A percentile compares a stretch with the other conserved stretches of the same genome.
Evolutionary conservation across 2,113 vertebrate species (phyloP).

Genomic region (Patagioenas fasciata): DNA sequence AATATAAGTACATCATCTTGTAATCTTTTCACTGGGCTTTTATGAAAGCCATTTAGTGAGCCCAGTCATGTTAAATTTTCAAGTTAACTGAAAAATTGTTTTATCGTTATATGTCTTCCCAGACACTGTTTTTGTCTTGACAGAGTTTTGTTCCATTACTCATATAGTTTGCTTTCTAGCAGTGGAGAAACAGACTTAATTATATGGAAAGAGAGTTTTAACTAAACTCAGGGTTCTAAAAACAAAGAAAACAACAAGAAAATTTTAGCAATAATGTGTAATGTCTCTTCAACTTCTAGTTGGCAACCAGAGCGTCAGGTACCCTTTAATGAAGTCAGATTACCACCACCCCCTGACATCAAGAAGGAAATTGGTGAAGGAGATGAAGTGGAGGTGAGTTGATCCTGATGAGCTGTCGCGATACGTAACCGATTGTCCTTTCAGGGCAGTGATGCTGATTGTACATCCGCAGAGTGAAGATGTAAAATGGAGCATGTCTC

Average conservation of each 20-base stretch:
- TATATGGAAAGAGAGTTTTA: background rate
- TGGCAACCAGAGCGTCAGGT: conserved; percentile 98
- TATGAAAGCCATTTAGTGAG: background rate
- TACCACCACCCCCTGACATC: conserved; percentile 89
- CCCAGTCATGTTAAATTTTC: background rate
- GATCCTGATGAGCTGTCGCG: background rate
- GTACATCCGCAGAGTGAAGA: background rate
- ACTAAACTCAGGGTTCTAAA: background rate
- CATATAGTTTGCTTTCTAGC: background rate
- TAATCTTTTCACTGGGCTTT: background rate
- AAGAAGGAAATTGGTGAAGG: conserved; percentile 97
- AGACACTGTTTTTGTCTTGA: background rate
- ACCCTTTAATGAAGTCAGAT: conserved; percentile 92
- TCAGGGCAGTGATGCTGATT: background rate
- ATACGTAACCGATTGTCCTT: background rate
- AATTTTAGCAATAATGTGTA: background rate
- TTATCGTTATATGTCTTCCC: background rate
- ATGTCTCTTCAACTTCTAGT: conserved; percentile 69
- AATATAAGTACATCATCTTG: background rate
- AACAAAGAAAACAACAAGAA: background rate
- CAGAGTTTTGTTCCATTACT: background rate
- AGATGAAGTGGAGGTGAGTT: conserved; percentile 95
- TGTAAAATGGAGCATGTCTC: background rate
- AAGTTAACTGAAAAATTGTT: background rate
- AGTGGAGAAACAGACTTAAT: background rate